A percentile compares a stretch with the other conserved stretches of the same genome.
These are phyloP conservation scores for Drosophila neonasuta DNA, from an alignment of 2,888 invertebrate genomes.

Conservation along the genomic window DNA sequence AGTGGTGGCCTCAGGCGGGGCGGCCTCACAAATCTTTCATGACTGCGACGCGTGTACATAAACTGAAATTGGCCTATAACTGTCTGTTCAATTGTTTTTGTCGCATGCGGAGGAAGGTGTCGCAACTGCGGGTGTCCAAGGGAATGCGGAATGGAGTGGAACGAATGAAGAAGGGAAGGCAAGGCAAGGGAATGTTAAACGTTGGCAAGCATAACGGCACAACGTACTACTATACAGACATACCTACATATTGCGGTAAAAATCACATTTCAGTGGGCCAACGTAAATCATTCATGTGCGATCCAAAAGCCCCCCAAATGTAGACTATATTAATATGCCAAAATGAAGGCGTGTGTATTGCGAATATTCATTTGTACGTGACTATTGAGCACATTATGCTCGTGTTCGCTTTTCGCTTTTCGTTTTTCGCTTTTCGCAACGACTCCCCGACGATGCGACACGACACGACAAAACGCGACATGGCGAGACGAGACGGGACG, in stretches of 20 bases:
- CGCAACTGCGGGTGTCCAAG: neutral
- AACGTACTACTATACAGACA: slow-evolving; percentile 51
- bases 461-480: neutral
- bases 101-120: slow-evolving; percentile 38
- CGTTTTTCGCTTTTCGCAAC: slow-evolving; percentile 10
- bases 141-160: neutral
- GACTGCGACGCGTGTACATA: slow-evolving; percentile 73
- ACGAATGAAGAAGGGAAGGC: neutral
- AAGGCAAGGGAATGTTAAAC: neutral
- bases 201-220: slow-evolving; percentile 15
- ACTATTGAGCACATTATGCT: slow-evolving; percentile 74
- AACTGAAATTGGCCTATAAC: slow-evolving; percentile 76
- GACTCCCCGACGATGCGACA: slow-evolving; percentile 6
- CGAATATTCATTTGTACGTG: slow-evolving; percentile 78
- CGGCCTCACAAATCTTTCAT: slow-evolving; percentile 71
- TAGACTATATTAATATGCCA: slow-evolving; percentile 76
- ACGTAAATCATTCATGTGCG: slow-evolving; percentile 74
- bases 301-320: slow-evolving; percentile 53
- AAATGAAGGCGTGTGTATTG: slow-evolving; percentile 70
- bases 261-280: slow-evolving; percentile 71
- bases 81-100: slow-evolving; percentile 76
- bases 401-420: slow-evolving; percentile 32
- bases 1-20: slow-evolving; percentile 25
- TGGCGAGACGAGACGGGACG: neutral
- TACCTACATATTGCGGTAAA: slow-evolving; percentile 75